Evolutionary conservation across 2,113 vertebrate species (phyloP).

Genomic region (Orycteropus afer): DNA sequence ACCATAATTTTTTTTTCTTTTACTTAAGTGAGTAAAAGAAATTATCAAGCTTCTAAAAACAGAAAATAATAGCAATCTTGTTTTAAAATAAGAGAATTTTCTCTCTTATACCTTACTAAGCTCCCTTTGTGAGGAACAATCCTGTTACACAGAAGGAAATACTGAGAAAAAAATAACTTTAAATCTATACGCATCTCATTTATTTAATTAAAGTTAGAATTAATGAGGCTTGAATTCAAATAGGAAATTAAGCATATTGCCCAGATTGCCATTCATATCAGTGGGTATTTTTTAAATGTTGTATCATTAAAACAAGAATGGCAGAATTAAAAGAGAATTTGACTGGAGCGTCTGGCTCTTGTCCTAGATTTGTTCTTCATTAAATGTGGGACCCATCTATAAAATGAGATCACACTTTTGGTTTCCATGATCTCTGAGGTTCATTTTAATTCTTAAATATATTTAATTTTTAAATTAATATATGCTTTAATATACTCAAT

Average conservation of each 20-base stretch:
- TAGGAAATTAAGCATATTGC: background rate
- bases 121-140: background rate
- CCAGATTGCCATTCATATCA: background rate
- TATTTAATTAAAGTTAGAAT: conserved; percentile 23
- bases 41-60: background rate
- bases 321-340: background rate
- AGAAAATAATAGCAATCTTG: background rate
- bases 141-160: background rate
- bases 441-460: background rate
- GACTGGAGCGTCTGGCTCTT: background rate
- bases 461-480: background rate
- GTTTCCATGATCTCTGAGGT: background rate
- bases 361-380: background rate
- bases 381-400: background rate
- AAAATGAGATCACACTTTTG: background rate
- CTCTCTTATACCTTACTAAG: background rate
- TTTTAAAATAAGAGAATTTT: background rate
- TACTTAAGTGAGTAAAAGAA: conserved; percentile 9
- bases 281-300: background rate
- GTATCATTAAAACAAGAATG: background rate
- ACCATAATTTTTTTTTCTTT: background rate
- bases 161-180: background rate
- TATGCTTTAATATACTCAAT: background rate
- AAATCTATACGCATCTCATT: background rate
- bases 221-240: background rate